These are phyloP conservation scores for Hydrozoanthus tunicans DNA, from an alignment of 64 coral and sea anemone species.

Conservation along the genomic window DNA sequence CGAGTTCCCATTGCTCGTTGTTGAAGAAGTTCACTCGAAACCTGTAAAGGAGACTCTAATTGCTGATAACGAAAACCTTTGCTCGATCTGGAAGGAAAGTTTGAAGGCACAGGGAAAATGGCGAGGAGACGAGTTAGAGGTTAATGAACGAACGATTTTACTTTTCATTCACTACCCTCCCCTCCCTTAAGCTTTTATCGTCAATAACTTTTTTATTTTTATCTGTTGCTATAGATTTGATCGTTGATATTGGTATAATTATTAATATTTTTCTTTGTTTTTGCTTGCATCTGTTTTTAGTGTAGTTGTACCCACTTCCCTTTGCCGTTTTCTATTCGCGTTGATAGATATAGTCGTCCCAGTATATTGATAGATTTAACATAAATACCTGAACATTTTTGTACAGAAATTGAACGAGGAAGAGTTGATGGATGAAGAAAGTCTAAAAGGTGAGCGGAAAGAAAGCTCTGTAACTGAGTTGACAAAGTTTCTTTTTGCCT, in stretches of 20 bases:
- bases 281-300: too few species aligned
- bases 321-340: too few species aligned
- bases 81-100: conserved; percentile 80
- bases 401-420: conserved; percentile 14
- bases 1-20: conserved; percentile 82
- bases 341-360: too few species aligned
- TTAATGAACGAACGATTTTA: not conserved
- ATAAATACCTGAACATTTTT: not conserved
- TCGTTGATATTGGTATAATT: too few species aligned
- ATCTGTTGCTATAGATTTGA: not conserved
- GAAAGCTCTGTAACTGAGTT: not conserved
- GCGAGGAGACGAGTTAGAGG: conserved; percentile 66
- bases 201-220: not conserved
- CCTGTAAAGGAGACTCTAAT: conserved; percentile 88
- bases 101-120: conserved; percentile 83
- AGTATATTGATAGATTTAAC: too few species aligned
- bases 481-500: not conserved
- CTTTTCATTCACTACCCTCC: not conserved
- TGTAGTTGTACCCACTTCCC: too few species aligned
- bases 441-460: conserved; percentile 19
- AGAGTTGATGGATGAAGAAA: conserved; percentile 35
- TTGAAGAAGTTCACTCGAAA: conserved; percentile 88
- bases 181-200: not conserved
- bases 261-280: too few species aligned
- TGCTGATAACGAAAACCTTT: conserved; percentile 81